phyloP scores from a whole-genome alignment of 2,888 invertebrate species.

The Erannis defoliaria region DNA sequence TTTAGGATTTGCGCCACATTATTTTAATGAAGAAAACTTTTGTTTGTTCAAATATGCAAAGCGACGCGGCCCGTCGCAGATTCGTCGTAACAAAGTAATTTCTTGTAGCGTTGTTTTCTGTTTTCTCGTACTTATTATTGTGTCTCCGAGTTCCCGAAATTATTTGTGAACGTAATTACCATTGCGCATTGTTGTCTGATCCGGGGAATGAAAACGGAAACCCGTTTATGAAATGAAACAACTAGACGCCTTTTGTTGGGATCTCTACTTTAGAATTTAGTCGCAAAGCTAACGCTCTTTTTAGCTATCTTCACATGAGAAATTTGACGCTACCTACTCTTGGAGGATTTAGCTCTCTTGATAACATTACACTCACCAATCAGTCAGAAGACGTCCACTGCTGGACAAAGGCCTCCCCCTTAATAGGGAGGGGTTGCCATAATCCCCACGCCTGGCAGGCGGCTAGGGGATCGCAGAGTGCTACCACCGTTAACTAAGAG shows the following conservation, averaged over 20 bases:
- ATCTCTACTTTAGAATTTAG: slow-evolving; percentile 33
- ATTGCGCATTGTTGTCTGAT: slow-evolving; percentile 63
- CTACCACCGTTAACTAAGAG: too few species aligned
- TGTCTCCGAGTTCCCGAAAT: slow-evolving; percentile 53
- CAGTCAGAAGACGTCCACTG: too few species aligned
- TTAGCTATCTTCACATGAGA: slow-evolving; percentile 6
- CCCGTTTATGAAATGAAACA: slow-evolving; percentile 57
- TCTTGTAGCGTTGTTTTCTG: slow-evolving; percentile 50
- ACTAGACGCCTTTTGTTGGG: slow-evolving; percentile 43
- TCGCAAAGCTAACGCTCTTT: slow-evolving; percentile 12
- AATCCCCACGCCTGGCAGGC: too few species aligned
- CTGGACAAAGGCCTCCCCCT: too few species aligned
- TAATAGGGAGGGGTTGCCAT: too few species aligned
- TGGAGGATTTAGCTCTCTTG: too few species aligned
- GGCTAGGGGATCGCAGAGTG: too few species aligned
- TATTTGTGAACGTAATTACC: slow-evolving; percentile 69
- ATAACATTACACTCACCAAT: too few species aligned
- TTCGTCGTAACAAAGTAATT: slow-evolving; percentile 54
- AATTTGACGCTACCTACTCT: background rate
- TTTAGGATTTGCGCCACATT: slow-evolving; percentile 19
- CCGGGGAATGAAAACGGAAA: slow-evolving; percentile 60
- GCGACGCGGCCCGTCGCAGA: slow-evolving; percentile 42
- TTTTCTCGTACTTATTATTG: slow-evolving; percentile 38
- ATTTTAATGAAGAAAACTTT: slow-evolving; percentile 39
- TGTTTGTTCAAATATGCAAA: slow-evolving; percentile 53